Evolutionary conservation across 2,888 invertebrate genomes (phyloP), one percentile per base, ranked within the genome.

Genomic region (Cistogaster globosa): DNA sequence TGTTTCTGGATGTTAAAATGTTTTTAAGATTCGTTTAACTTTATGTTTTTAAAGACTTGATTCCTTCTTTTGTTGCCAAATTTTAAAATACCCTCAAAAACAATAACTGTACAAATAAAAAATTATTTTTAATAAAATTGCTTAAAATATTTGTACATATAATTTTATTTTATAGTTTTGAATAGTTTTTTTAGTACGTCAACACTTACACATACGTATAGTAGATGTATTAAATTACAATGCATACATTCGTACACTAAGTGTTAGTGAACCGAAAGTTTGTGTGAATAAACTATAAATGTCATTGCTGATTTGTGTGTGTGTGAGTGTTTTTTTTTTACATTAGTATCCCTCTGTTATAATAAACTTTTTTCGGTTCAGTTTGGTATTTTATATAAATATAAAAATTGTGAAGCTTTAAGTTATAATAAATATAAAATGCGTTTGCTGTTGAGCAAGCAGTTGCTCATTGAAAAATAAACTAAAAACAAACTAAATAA

Each of bases 241-340:
- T 42, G 38, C 16, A 63, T 2, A 42, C 51, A 42, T 4, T 0
- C 63, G 16, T 18, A 26, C 4, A 1, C 8, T 65, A 32, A 68
- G 71, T 80, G 68, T 62, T 68, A 80, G 62, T 76, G 72, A 81
- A 82, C 82, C 65, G 51, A 76, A 82, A 76, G 65, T 82, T 76
- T 76, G 69, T 82, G 69, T 82, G 82, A 82, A 82, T 57, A 82
- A 82, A 76, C 82, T 63, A 76, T 76, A 82, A 76, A 76, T 82
- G 82, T 71, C 82, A 65, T 82, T 76, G 69, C 32, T 63, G 76
- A 65, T 38, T 71, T 74, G 20, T 60, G 14, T 58, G 26, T 26
- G 26, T 32, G 32, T 32, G 6, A 5, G 6, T 32, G 6, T 32
- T 32, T 32, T 32, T 32, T 32, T 32, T 32, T 32, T 32, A 26